These are phyloP conservation scores for Oryzias woworae DNA, from an alignment of 2,113 vertebrate genomes.

Conservation along the genomic window DNA sequence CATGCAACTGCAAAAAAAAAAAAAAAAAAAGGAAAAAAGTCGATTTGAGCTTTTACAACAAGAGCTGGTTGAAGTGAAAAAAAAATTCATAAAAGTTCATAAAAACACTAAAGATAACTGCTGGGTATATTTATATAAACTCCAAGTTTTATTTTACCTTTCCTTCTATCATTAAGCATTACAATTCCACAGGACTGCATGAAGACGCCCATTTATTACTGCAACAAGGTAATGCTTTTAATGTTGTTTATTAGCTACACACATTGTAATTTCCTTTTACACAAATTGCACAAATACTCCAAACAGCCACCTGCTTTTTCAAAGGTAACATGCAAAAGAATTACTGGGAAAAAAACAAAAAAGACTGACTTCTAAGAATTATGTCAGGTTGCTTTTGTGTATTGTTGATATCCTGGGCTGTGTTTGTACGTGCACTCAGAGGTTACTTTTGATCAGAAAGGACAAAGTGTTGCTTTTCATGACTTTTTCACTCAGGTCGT, in stretches of 20 bases:
- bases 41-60: background rate
- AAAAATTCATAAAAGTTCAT: background rate
- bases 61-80: background rate
- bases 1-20: background rate
- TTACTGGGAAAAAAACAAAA: constrained; percentile 27
- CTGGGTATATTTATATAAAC: too few species aligned
- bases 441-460: constrained; percentile 50
- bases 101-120: too few species aligned
- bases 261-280: too few species aligned
- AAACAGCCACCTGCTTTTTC: background rate
- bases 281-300: too few species aligned
- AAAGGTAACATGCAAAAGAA: background rate
- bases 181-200: too few species aligned
- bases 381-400: background rate
- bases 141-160: too few species aligned
- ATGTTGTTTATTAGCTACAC: too few species aligned
- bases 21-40: background rate
- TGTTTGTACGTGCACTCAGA: constrained; percentile 2
- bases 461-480: constrained; percentile 37
- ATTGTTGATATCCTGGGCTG: background rate
- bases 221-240: too few species aligned
- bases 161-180: too few species aligned
- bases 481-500: constrained; percentile 36
- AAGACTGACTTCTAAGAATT: constrained; percentile 36
- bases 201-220: too few species aligned